Evolutionary conservation across 2,888 invertebrate genomes (phyloP), one percentile per base, ranked within the genome.

Genomic region (Sphaerophoria taeniata): DNA sequence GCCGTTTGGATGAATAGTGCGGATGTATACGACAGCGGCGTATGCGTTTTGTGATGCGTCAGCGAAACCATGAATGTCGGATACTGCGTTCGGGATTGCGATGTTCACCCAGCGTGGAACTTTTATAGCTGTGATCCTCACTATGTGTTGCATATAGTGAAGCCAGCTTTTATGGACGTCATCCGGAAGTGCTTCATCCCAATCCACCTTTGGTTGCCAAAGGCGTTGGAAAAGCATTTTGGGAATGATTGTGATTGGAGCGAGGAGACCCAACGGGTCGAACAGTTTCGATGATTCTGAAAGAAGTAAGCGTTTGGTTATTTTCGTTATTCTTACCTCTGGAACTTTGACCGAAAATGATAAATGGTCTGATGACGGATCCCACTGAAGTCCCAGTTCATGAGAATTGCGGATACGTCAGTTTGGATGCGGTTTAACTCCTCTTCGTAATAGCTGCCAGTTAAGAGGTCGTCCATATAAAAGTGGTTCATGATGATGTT

Each of bases 31-130:
- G 60, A 16, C 60, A n/a, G 74, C 74, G 16, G 70, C 56, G 14
- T 74, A 80, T 51, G 80, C 70, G 4, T 61, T 39, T 58, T 78
- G 71, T 14, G 78, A 72, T 0, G 65, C 71, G n/a, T 73, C 67
- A 24, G 61, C 79, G 14, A 79, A 69, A 0, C 70, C 70, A 36
- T 73, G 60, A 4, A 79, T 11, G 12, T 78, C 78, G 11, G 51
- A 47, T 11, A 4, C 11, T 4, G 39, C 61, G n/a, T 61, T 51
- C 31, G 77, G 71, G 16, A 56, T 65, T 7, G 71, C 71, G 0
- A 55, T 33, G 34, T 60, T 60, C 7, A 72, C 65, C 67, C 78
- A 71, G 43, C 43, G 55, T 43, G 61, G 53, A 51, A 69, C 53
- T 55, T 70, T 77, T 31, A 78, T 78, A 47, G 71, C 63, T 78